phyloP scores from a whole-genome alignment of 2,113 vertebrate species.

The Origma solitaria region DNA sequence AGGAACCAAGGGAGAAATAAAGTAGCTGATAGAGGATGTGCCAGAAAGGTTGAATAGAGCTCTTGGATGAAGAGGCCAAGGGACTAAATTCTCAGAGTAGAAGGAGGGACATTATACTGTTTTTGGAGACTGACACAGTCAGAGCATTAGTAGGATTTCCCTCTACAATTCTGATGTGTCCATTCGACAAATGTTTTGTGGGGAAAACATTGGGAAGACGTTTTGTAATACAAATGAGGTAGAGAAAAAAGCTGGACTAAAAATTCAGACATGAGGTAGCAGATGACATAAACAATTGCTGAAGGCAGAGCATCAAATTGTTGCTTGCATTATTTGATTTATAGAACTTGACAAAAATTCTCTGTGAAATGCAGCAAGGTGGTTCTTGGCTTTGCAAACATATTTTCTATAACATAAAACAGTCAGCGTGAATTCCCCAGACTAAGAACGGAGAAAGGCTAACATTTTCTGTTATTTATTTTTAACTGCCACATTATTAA shows the following conservation, averaged over 20 bases:
- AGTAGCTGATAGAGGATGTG: fast-evolving
- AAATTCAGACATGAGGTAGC: background rate
- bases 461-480: background rate
- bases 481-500: background rate
- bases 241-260: background rate
- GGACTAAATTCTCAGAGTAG: background rate
- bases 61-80: background rate
- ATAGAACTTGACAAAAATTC: slow-evolving; percentile 27
- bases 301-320: background rate
- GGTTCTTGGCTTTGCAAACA: background rate
- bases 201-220: background rate
- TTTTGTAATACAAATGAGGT: background rate
- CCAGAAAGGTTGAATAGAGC: background rate
- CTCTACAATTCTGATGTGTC: background rate
- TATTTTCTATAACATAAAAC: background rate
- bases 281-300: background rate
- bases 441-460: background rate
- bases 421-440: background rate
- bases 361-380: background rate
- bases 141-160: background rate
- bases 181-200: background rate
- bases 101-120: background rate
- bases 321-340: background rate
- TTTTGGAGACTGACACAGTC: background rate
- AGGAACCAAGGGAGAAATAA: background rate